These are phyloP conservation scores for Toxostoma redivivum DNA, from an alignment of 2,113 vertebrate genomes.

Conservation along the genomic window DNA sequence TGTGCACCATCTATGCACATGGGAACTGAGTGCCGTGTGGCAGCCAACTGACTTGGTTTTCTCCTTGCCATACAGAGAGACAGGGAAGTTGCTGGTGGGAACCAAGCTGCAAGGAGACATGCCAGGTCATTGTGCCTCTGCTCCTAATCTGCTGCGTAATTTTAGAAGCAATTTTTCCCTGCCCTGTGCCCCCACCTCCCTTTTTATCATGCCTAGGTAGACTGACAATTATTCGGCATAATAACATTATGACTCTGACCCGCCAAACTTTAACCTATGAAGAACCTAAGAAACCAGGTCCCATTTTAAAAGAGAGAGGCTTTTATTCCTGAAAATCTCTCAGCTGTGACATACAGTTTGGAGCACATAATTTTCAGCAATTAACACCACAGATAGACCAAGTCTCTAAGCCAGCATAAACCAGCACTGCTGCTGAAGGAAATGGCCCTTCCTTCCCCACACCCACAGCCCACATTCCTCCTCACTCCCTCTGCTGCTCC, in stretches of 20 bases:
- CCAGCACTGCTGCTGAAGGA: slow-evolving; percentile 14
- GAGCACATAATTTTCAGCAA: slow-evolving; percentile 31
- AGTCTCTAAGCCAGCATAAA: slow-evolving; percentile 33
- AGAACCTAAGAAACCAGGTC: neutral
- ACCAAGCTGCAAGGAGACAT: neutral
- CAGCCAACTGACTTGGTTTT: neutral
- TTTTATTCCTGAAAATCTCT: slow-evolving; percentile 22
- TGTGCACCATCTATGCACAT: neutral
- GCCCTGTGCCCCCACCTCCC: neutral
- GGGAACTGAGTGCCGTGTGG: neutral
- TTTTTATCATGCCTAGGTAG: neutral
- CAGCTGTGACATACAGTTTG: neutral
- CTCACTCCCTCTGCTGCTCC: neutral
- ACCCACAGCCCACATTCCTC: slow-evolving; percentile 15
- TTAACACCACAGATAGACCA: slow-evolving; percentile 43
- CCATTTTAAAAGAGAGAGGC: neutral
- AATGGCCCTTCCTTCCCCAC: slow-evolving; percentile 26
- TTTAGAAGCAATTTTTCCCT: neutral
- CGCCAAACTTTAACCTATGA: neutral
- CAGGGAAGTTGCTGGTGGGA: neutral
- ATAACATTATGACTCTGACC: neutral
- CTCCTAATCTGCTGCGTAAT: neutral
- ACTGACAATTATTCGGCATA: neutral
- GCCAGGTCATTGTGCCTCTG: neutral
- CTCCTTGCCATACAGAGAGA: neutral